Conservation (phyloP, 2,888 invertebrate species). For the Nymphalis urticae region DNA sequence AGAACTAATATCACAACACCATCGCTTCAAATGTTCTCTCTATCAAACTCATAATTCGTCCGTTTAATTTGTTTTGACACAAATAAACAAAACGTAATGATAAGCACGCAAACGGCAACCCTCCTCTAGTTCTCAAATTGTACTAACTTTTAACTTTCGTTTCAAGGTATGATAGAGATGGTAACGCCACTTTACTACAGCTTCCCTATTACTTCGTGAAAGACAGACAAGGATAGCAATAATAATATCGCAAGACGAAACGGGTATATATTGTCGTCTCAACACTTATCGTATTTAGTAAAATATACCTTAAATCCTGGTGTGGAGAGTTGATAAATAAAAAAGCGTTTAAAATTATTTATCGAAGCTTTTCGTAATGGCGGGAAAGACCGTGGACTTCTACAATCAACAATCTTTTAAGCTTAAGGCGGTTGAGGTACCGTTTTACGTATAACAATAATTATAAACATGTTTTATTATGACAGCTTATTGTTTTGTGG, state of each 20-base stretch:
- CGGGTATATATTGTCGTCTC: slow-evolving; percentile 42
- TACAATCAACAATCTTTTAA: slow-evolving; percentile 35
- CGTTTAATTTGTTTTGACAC: slow-evolving; percentile 39
- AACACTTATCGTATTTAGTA: slow-evolving; percentile 24
- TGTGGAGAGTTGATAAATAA: slow-evolving; percentile 10
- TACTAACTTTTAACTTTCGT: slow-evolving; percentile 50
- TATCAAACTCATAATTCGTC: slow-evolving; percentile 43
- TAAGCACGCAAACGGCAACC: slow-evolving; percentile 42
- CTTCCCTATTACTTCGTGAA: slow-evolving; percentile 16
- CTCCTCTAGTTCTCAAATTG: slow-evolving; percentile 47
- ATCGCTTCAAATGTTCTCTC: slow-evolving; percentile 42
- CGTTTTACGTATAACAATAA: slow-evolving; percentile 25
- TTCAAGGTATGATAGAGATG: slow-evolving; percentile 45
- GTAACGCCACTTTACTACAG: slow-evolving; percentile 32
- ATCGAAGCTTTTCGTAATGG: slow-evolving; percentile 41
- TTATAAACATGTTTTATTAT: slow-evolving; percentile 5
- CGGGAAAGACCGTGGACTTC: slow-evolving; percentile 41
- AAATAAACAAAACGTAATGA: slow-evolving; percentile 55
- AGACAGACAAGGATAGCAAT: slow-evolving; percentile 55
- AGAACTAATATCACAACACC: slow-evolving; percentile 41
- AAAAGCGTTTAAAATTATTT: slow-evolving; percentile 19
- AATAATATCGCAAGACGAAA: slow-evolving; percentile 45
- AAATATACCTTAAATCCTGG: slow-evolving; percentile 9
- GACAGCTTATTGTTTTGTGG: too few relatives aligned
- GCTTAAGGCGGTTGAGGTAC: slow-evolving; percentile 28